A percentile compares a stretch with the other conserved stretches of the same genome.
Conservation (phyloP, 2,888 invertebrate genomes). For the Rhagonycha lutea region DNA sequence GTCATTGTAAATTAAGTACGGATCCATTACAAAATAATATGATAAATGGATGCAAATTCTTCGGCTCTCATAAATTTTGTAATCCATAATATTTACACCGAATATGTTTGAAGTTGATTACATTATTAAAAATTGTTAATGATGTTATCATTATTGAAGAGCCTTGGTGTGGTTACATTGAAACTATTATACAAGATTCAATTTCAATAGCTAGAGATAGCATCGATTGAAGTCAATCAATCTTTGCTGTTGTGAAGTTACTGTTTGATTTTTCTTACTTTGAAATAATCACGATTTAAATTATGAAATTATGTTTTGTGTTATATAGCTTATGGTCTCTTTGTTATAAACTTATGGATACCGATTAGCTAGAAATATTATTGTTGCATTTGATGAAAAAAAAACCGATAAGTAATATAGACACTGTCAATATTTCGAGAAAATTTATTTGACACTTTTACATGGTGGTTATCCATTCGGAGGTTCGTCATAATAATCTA, state of each 20-base stretch:
- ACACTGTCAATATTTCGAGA: neutral
- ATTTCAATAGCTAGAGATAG: neutral
- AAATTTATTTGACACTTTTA: neutral
- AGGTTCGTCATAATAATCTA: neutral
- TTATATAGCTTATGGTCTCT: too few species aligned
- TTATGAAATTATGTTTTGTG: neutral
- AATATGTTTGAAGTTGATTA: neutral
- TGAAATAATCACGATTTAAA: neutral
- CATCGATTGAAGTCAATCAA: neutral
- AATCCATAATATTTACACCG: neutral
- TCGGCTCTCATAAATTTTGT: neutral
- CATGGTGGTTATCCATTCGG: neutral
- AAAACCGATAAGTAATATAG: neutral
- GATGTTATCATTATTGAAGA: neutral
- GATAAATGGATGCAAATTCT: neutral
- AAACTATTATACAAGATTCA: neutral
- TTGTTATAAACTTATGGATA: neutral
- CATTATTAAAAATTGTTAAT: neutral
- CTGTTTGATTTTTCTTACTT: neutral
- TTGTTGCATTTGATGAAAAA: neutral
- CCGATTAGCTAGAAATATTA: neutral
- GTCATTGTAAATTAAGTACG: neutral
- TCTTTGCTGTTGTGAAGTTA: neutral
- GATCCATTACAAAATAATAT: neutral
- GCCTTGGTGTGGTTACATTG: neutral